phyloP scores from a whole-genome alignment of 2,797 vertebrate species.

The Danio choprae region DNA sequence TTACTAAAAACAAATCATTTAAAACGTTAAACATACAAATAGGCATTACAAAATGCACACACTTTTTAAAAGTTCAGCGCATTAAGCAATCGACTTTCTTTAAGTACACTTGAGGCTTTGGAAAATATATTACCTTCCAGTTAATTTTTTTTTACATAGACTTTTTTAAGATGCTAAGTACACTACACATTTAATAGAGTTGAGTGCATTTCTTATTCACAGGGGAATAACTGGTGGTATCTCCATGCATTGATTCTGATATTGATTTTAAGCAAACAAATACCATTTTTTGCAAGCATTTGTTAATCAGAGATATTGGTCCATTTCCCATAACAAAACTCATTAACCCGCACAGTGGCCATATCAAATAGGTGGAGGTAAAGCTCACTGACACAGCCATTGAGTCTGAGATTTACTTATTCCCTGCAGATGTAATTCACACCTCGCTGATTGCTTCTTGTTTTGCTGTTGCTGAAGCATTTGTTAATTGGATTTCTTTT shows the following conservation, averaged over 20 bases:
- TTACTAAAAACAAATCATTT: not conserved
- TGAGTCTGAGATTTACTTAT: constrained; percentile 18
- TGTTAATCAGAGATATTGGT: constrained; percentile 7
- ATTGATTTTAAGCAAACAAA: constrained; percentile 27
- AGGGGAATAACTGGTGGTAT: not conserved
- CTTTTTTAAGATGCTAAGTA: not conserved
- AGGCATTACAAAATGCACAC: not conserved
- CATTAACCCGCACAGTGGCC: not conserved
- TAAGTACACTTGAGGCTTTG: not conserved
- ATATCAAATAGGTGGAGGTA: not conserved
- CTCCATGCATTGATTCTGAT: constrained; percentile 17
- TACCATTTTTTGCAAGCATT: not conserved
- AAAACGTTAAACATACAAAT: not conserved
- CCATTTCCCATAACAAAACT: not conserved
- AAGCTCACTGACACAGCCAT: constrained; percentile 7
- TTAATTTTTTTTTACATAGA: not conserved
- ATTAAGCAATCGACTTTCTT: not conserved
- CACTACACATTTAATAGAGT: not conserved
- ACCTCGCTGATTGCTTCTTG: constrained; percentile 15
- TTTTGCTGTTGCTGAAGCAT: not conserved
- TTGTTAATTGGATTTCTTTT: constrained; percentile 19
- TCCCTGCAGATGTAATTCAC: constrained; percentile 11
- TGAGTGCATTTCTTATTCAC: not conserved
- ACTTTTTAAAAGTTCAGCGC: not conserved
- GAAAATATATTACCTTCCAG: not conserved